Conservation (phyloP, 2,797 vertebrate species). For the Chromis chromis region DNA sequence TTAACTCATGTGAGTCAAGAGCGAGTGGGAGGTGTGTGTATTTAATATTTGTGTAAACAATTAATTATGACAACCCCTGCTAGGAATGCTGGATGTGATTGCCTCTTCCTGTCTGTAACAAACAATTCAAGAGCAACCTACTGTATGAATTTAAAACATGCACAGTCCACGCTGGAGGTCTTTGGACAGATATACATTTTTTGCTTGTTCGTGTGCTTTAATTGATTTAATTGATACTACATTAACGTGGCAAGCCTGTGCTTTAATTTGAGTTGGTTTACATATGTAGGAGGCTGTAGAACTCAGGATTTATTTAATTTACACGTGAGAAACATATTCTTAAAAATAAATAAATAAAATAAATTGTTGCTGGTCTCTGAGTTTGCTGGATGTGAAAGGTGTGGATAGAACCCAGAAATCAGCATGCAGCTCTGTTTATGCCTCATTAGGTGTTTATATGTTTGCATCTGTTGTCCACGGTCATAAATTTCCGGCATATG, state of each 20-base stretch:
- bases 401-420: no score
- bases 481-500: no score
- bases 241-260: no score
- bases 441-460: no score
- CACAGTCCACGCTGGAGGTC: accelerated
- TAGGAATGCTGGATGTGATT: constrained; percentile 17
- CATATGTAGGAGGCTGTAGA: background rate
- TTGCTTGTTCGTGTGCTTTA: background rate
- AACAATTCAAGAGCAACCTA: background rate
- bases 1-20: constrained; percentile 38
- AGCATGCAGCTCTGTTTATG: no score
- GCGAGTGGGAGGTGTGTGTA: constrained; percentile 29
- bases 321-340: background rate
- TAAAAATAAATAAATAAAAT: no score
- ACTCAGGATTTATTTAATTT: background rate
- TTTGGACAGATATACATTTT: background rate
- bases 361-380: background rate
- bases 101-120: constrained; percentile 6
- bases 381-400: background rate
- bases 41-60: constrained; percentile 41
- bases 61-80: constrained; percentile 50
- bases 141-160: constrained; percentile 3
- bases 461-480: no score
- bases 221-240: background rate
- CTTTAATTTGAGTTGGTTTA: background rate